Base-by-base conservation (phyloP, 2,888 invertebrate genomes). In the Pharmacophagus antenor region DNA sequence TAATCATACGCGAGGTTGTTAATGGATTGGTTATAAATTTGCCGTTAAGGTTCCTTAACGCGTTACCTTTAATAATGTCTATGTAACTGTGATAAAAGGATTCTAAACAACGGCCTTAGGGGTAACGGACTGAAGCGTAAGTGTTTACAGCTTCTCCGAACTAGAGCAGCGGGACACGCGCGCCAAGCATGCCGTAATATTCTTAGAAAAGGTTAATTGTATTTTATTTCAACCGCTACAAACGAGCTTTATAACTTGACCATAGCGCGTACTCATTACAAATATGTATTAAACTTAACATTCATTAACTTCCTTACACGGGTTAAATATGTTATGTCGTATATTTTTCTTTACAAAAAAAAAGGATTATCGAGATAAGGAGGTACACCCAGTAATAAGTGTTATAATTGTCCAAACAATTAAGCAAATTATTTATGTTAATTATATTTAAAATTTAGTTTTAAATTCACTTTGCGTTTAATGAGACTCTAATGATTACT, bases 151-250 rank as follows among this genome's bases (percentile, higher is more conserved):
- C 66, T 73, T 71, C 70, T 62, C 54, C 59, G 70, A 70, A 71
- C 68, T 64, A 48, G 22, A 62, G 59, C 62, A 57, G 58, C 58
- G 57, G 60, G 63, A 65, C 62, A 56, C 56, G 63, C 56, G 63
- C 50, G 64, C 65, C 67, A n/a, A 37, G 37, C 37, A 15, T 37
- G 68, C 65, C 63, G 63, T 74, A 63, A 64, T 65, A 66, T 83
- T 78, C 79, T 68, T 60, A 70, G 80, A 79, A 84, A 78, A 75
- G 68, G 72, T 75, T 72, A 76, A 79, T 77, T 75, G 66, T 63
- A 70, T 75, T 79, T 76, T 71, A 76, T 76, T 71, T 67, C 57
- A 67, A 67, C 67, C 57, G 53, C 59, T 42, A 61, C 56, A 59
- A 56, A 55, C 52, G 10, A 49, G 22, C 20, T 31, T 51, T 51